These are phyloP conservation scores for Drosophila arizonae DNA, from an alignment of 1,140 invertebrate species.

Conservation along the genomic window DNA sequence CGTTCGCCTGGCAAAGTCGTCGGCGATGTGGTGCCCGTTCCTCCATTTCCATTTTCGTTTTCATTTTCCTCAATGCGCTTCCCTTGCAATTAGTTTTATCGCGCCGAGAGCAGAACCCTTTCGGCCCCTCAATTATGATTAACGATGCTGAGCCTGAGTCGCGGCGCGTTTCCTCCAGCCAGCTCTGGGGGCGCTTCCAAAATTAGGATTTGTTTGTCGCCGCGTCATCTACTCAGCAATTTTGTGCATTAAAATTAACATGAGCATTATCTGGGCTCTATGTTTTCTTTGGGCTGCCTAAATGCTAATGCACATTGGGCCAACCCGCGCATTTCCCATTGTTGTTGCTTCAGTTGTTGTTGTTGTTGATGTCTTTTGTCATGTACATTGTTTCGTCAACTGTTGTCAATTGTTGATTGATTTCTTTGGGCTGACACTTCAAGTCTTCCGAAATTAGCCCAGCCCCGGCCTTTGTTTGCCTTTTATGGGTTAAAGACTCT, in stretches of 20 bases:
- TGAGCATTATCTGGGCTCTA: constrained; percentile 39
- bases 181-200: constrained; percentile 38
- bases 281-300: constrained; percentile 18
- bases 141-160: constrained; percentile 45
- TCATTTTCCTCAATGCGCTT: constrained; percentile 14
- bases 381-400: constrained; percentile 30
- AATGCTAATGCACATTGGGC: constrained; percentile 38
- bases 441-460: constrained; percentile 61
- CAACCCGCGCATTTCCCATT: constrained; percentile 50
- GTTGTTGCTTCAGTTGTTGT: constrained; percentile 23
- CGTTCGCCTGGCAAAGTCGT: constrained; percentile 6
- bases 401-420: constrained; percentile 76
- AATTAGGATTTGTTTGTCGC: constrained; percentile 63
- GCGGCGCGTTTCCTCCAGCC: neutral
- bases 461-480: constrained; percentile 12
- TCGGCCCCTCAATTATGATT: constrained; percentile 69
- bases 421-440: constrained; percentile 63
- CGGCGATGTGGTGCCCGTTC: no score
- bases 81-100: constrained; percentile 50
- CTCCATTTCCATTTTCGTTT: no score
- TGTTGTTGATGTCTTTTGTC: constrained; percentile 15
- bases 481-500: constrained; percentile 44
- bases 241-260: constrained; percentile 63
- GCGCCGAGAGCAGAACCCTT: constrained; percentile 39
- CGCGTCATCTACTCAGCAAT: constrained; percentile 49